Conservation (phyloP, 2,113 vertebrate species). For the Lagenorhynchus albirostris region DNA sequence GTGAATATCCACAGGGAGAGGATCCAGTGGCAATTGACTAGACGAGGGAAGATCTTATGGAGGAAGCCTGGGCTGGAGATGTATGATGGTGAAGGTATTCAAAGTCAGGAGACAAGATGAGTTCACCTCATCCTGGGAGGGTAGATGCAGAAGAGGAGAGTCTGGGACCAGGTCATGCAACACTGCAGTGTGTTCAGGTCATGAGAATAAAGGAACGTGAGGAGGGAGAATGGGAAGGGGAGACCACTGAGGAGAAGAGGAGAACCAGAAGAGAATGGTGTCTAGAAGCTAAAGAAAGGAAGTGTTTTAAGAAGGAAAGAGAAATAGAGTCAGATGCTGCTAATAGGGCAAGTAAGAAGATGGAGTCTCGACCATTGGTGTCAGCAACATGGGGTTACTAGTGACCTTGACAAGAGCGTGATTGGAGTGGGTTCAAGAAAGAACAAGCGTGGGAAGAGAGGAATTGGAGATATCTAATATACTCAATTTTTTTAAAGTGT, state of each 20-base stretch:
- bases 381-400: not conserved
- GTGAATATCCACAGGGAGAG: not conserved
- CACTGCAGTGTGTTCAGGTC: not conserved
- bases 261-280: not conserved
- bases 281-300: not conserved
- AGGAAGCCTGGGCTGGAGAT: not conserved
- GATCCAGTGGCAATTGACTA: not conserved
- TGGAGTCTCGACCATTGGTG: not conserved
- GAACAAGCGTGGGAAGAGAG: not conserved
- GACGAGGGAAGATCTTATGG: not conserved
- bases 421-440: not conserved
- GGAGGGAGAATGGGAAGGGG: not conserved
- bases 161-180: rapidly evolving
- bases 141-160: not conserved
- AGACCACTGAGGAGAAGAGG: not conserved
- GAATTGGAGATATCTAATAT: not conserved
- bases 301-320: not conserved
- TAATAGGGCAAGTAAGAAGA: not conserved
- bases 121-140: not conserved
- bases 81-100: rapidly evolving
- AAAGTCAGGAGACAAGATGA: not conserved
- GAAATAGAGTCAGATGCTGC: not conserved
- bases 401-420: not conserved
- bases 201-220: not conserved
- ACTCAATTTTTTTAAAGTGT: not conserved